phyloP scores from a whole-genome alignment of 2,113 vertebrate species.

The Scytalopus superciliaris region DNA sequence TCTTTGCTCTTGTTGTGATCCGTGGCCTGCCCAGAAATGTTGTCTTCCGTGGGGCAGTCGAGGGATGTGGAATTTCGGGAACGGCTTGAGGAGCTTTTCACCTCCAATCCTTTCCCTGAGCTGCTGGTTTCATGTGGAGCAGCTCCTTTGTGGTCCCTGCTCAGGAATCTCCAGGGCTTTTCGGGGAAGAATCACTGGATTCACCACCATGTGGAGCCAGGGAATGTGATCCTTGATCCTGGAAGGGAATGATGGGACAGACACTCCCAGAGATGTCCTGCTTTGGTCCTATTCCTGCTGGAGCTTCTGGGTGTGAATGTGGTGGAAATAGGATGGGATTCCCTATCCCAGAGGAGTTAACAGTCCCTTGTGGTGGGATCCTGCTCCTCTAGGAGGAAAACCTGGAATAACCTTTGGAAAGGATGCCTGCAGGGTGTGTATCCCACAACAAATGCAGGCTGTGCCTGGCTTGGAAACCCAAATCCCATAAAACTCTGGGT shows the following conservation, averaged over 20 bases:
- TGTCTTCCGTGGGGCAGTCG: not conserved
- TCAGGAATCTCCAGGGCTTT: not conserved
- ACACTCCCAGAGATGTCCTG: not conserved
- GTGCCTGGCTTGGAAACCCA: too few species aligned
- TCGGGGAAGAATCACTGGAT: not conserved
- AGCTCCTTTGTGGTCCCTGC: not conserved
- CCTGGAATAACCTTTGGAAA: too few species aligned
- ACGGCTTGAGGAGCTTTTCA: not conserved
- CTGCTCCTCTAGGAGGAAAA: too few species aligned
- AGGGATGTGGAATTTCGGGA: not conserved
- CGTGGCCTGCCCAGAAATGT: not conserved
- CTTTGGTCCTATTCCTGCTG: not conserved
- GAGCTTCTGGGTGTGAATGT: too few species aligned
- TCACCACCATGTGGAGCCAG: rapidly evolving
- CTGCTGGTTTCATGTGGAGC: not conserved
- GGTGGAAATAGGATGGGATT: too few species aligned
- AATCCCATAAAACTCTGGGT: too few species aligned
- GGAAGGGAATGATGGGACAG: not conserved
- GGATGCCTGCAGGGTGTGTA: too few species aligned
- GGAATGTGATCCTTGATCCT: not conserved
- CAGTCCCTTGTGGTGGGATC: too few species aligned
- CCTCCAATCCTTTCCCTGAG: too few species aligned
- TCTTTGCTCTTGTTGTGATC: not conserved
- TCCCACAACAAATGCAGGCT: too few species aligned
- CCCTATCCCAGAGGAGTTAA: too few species aligned